Evolutionary conservation across 2,113 vertebrate species (phyloP), one percentile per base, ranked within the genome.

Genomic region (Cairina moschata): DNA sequence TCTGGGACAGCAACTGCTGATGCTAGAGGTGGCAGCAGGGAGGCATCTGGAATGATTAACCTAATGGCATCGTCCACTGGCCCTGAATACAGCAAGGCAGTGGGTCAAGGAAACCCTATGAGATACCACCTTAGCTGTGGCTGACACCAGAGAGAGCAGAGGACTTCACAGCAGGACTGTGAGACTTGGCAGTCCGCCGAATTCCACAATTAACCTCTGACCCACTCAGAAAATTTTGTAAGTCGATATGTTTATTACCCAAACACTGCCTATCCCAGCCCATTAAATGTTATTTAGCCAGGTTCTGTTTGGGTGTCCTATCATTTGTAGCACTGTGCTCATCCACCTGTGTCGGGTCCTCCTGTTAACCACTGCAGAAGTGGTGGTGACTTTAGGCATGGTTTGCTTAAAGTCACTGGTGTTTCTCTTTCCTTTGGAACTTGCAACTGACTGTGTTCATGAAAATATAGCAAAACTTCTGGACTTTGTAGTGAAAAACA

Each of bases 381-480:
- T 69, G 72, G 46, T 38, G 74, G 44, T 38, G 48, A 14, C 36
- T 60, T 65, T 26, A 7, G 13, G 18, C 20, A 72, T 31, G 32
- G 3, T 1, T 72, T 69, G 6, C 15, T 36, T 67, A 2, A 56
- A 29, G 17, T 16, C 38, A 4, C 32, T 4, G 40, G 0, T 8
- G 3, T 28, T 23, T 65, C 12, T 58, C 32, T n/a, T 71, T 36
- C 48, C 17, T 6, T 13, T 6, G 36, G 23, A 28, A 21, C n/a
- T 15, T 40, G 16, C 52, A n/a, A 16, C 38, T 69, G 48, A 8
- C 14, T n/a, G 3, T 2, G 22, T 8, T 36, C 2, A 1, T 15
- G 12, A 76, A 6, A 11, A 22, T 6, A 4, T 9, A 44, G 3
- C 40, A 22, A 3, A 22, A 6, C 59, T 48, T 48, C 50, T 15